Conservation (phyloP, 1,140 invertebrate species). For the Tetramorium parvispinum region DNA sequence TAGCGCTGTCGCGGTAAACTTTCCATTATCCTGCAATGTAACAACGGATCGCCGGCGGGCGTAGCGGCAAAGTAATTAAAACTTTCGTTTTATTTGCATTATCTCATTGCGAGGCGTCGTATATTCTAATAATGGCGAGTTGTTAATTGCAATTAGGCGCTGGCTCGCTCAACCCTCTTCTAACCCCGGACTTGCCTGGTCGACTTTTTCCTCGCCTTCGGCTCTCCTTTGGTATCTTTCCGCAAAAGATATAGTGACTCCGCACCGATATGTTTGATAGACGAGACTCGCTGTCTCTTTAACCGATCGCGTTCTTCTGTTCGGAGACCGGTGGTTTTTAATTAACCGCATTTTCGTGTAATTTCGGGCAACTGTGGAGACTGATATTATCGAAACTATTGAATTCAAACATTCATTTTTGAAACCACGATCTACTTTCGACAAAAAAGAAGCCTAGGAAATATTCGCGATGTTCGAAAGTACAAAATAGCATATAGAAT, state of each 20-base stretch:
- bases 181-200: constrained; percentile 27
- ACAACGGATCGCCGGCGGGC: constrained; percentile 80
- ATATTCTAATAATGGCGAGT: constrained; percentile 85
- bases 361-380: not conserved
- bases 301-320: constrained; percentile 21
- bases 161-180: constrained; percentile 71
- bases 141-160: constrained; percentile 85
- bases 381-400: not conserved
- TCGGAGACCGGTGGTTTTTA: not conserved
- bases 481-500: not conserved
- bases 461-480: constrained; percentile 28
- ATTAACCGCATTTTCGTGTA: constrained; percentile 6
- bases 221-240: not conserved
- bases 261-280: not conserved
- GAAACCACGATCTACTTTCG: not conserved
- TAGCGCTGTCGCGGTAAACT: constrained; percentile 82
- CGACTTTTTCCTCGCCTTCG: constrained; percentile 42
- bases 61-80: constrained; percentile 85
- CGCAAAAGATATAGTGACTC: constrained; percentile 26
- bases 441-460: constrained; percentile 7
- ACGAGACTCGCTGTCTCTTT: constrained; percentile 10
- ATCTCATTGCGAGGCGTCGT: constrained; percentile 85
- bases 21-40: constrained; percentile 83
- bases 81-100: constrained; percentile 86
- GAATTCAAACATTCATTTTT: not conserved